Evolutionary conservation across 2,888 invertebrate species (phyloP), one percentile per base, ranked within the genome.

Genomic region (Globia sparganii): DNA sequence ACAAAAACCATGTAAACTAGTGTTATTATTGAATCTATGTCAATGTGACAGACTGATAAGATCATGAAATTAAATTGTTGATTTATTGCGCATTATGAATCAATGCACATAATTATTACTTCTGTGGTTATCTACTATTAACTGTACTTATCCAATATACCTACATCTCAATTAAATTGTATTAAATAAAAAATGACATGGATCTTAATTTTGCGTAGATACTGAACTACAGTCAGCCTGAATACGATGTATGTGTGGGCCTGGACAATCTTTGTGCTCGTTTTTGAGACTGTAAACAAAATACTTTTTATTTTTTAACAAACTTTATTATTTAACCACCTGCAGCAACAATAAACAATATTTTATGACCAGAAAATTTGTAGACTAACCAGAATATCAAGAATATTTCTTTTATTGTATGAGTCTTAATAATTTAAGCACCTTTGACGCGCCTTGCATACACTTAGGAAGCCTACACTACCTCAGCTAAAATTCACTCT

Each of bases 41-140:
- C 49, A 53, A 59, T 59, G 56, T 62, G 31, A 67, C 56, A 46
- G 28, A 46, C 56, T 61, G 28, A 40, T 37, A 31, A 1, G 49
- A 56, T 75, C 15, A 46, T 64, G 6, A 72, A 37, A n/a, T 49
- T 49, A 72, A 37, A n/a, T 49, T 49, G 2, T 49, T 64, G 9
- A 8, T 61, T 56, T 59, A 53, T 65, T 59, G 15, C 28, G 53
- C 25, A 25, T 43, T 81, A 83, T 72, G 40, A 72, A 43, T 61
- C 18, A 70, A 34, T 65, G 28, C 18, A 61, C 31, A 40, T 58
- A n/a, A n/a, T n/a, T n/a, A 62, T 64, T 65, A 49, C 13, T 68
- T 37, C 28, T 58, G 13, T 82, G 28, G 58, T 65, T 81, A 68
- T 64, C 46, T 56, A 34, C 11, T 59, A 6, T 62, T 46, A 43